Evolutionary conservation across 2,797 vertebrate species (phyloP), one percentile per base, ranked within the genome.

Genomic region (Xenentodon cancila): DNA sequence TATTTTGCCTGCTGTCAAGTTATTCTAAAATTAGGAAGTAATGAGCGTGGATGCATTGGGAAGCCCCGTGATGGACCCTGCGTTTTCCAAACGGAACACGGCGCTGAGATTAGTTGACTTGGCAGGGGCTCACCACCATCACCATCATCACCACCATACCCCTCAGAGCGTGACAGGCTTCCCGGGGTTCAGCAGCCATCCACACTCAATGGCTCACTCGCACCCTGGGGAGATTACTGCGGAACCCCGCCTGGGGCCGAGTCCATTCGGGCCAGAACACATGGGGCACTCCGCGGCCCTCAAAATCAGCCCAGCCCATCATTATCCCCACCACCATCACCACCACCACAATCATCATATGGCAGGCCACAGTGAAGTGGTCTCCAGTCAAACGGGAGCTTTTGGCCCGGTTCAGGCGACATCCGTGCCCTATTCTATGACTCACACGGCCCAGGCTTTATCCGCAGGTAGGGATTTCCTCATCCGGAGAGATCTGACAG

Each of bases 281-380:
- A 96, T 93, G 94, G 94, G 94, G 92, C 94, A 95, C 92, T 93
- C 94, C 90, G 93, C 94, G 93, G 94, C 94, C 95, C 94, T 95
- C 93, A 95, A 95, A 93, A 94, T 96, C 95, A 94, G 94, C 94
- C 94, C 94, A 95, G 95, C 93, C 93, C 95, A 95, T 94, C 95
- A 95, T 92, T 94, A 92, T 84, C 93, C 94, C 91, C 89, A 94
- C 89, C 94, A 93, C 89, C 94, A 93, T 90, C 94, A 94, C 89
- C 93, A 94, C 89, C 93, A 94, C 91, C 94, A 95, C 94, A 95
- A 94, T 94, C 92, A 93, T 92, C 95, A 95, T 92, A 94, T 92
- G 94, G 93, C 95, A 96, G 95, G 95, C 95, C 96, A 94, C 87
- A 93, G 92, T 75, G 94, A 94, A 91, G 93, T 95, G 93, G 93